Conservation (phyloP, 2,888 invertebrate genomes). For the Psylliodes chrysocephalus region DNA sequence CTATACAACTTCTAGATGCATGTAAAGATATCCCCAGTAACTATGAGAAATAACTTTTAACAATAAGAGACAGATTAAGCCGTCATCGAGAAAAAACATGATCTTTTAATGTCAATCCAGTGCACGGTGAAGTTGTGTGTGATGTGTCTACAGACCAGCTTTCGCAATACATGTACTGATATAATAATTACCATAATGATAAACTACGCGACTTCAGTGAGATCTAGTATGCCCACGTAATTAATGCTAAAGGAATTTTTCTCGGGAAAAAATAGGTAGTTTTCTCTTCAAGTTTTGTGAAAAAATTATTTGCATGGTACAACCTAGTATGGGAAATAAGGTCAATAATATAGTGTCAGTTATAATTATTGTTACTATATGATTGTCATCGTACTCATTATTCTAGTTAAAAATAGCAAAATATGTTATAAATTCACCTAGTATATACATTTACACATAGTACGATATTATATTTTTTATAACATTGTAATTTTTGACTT, state of each 20-base stretch:
- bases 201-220: slow-evolving; percentile 5
- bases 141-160: slow-evolving; percentile 7
- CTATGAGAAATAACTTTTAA: slow-evolving; percentile 9
- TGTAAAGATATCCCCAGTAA: slow-evolving; percentile 1
- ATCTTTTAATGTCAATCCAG: slow-evolving; percentile 16
- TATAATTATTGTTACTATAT: no score
- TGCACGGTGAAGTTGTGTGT: slow-evolving; percentile 11
- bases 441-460: no score
- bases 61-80: slow-evolving; percentile 7
- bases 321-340: neutral
- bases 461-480: no score
- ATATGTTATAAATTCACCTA: no score
- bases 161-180: neutral
- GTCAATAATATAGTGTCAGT: neutral
- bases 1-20: neutral
- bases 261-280: neutral
- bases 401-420: no score
- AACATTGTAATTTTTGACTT: no score
- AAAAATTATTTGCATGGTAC: neutral
- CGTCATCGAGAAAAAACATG: slow-evolving; percentile 16
- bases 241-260: slow-evolving; percentile 1
- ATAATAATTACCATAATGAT: slow-evolving; percentile 18
- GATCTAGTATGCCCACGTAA: slow-evolving; percentile 12
- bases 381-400: no score
- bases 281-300: neutral